phyloP scores from a whole-genome alignment of 2,797 vertebrate genomes.

The Mormyrus hasselquistii region DNA sequence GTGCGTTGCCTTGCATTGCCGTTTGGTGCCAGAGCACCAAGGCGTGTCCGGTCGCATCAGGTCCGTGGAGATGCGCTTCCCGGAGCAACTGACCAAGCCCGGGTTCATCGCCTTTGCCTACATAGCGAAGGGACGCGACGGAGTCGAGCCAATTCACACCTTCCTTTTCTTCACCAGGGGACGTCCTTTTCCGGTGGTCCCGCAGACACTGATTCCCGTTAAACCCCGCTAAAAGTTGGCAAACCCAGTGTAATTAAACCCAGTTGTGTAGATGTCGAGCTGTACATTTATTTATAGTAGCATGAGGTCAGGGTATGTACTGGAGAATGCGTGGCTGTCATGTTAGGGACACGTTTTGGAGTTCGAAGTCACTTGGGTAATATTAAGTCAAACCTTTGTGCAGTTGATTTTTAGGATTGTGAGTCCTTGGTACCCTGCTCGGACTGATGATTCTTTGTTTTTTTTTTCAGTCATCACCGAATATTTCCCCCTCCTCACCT shows the following conservation, averaged over 20 bases:
- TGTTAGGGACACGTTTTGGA: neutral
- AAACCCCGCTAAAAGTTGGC: neutral
- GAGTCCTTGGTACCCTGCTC: neutral
- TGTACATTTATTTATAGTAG: neutral
- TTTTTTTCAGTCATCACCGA: neutral
- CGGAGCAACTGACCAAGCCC: neutral
- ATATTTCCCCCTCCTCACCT: neutral
- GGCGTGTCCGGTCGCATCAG: neutral
- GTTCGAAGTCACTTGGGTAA: neutral
- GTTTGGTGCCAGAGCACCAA: neutral
- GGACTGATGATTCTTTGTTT: neutral
- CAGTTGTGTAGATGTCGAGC: neutral
- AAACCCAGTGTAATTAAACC: constrained; percentile 1
- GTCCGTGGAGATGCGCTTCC: neutral
- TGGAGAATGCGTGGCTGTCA: neutral
- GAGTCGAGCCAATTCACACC: constrained; percentile 21
- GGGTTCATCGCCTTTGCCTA: neutral
- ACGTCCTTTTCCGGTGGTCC: constrained; percentile 32
- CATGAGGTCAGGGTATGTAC: neutral
- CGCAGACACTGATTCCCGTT: constrained; percentile 21
- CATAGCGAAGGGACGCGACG: neutral
- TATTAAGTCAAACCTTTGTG: neutral
- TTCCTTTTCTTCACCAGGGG: neutral
- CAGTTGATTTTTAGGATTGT: neutral
- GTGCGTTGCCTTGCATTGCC: neutral